Conservation (phyloP, 1,140 invertebrate species). For the Caenorhabditis remanei region DNA sequence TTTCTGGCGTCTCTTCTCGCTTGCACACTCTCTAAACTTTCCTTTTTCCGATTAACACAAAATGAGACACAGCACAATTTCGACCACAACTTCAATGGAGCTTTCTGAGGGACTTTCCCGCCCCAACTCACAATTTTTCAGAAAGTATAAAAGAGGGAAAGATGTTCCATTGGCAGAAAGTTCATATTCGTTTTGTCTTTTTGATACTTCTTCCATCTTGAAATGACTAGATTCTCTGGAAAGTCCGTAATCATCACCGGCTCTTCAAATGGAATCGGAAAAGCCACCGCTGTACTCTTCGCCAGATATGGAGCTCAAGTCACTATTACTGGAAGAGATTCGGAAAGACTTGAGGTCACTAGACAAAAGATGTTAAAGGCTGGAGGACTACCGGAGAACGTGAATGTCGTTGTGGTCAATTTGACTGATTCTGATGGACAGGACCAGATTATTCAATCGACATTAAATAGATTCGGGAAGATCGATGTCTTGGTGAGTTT, state of each 20-base stretch:
- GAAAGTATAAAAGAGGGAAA: no score
- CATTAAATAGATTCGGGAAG: constrained; percentile 67
- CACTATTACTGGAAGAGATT: constrained; percentile 63
- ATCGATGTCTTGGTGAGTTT: constrained; percentile 68
- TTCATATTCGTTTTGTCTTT: no score
- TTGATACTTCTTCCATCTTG: not conserved
- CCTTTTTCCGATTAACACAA: no score
- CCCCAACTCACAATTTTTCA: no score
- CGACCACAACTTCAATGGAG: no score
- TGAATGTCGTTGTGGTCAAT: not conserved
- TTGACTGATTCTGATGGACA: constrained; percentile 8
- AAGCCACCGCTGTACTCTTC: constrained; percentile 59
- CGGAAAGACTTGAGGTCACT: constrained; percentile 54
- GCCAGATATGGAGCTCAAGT: constrained; percentile 63
- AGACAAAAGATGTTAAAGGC: constrained; percentile 25
- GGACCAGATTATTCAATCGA: constrained; percentile 47
- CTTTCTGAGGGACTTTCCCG: no score
- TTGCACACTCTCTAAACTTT: not conserved
- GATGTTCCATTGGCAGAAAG: no score
- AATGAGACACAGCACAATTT: no score
- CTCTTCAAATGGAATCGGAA: constrained; percentile 65
- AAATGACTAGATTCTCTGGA: constrained; percentile 37
- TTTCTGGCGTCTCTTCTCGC: not conserved
- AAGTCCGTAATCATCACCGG: constrained; percentile 64
- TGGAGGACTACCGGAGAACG: not conserved